Conservation (phyloP, 2,888 invertebrate species). For the Leptinotarsa rubiginosa region DNA sequence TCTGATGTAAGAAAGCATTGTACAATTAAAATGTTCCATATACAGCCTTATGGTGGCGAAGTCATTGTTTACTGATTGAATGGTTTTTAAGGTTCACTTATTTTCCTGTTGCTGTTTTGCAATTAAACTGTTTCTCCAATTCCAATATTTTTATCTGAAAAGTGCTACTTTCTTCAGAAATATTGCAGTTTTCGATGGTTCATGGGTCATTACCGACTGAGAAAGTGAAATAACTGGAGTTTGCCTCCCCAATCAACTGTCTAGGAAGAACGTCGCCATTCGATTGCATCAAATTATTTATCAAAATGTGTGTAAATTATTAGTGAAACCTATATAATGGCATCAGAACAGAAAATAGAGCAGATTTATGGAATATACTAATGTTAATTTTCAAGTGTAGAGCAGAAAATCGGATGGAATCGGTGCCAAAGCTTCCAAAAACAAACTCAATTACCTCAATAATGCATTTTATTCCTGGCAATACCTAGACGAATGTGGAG, state of each 20-base stretch:
- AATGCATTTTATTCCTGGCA: constrained; percentile 62
- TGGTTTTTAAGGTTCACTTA: neutral
- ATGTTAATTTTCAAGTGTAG: constrained; percentile 47
- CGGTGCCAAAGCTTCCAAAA: constrained; percentile 61
- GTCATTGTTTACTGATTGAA: constrained; percentile 15
- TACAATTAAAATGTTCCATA: neutral
- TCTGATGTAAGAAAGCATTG: neutral
- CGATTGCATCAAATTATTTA: constrained; percentile 60
- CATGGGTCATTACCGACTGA: constrained; percentile 45
- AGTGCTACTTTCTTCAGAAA: constrained; percentile 8
- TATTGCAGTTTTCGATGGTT: neutral
- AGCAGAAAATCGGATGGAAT: constrained; percentile 58
- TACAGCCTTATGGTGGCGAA: constrained; percentile 7
- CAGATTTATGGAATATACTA: constrained; percentile 48
- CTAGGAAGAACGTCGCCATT: constrained; percentile 66
- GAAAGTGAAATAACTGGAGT: constrained; percentile 59
- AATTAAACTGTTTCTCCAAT: neutral
- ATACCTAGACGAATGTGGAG: constrained; percentile 52
- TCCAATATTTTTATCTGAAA: neutral
- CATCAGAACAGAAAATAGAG: constrained; percentile 41
- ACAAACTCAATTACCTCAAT: constrained; percentile 63
- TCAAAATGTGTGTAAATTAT: constrained; percentile 58
- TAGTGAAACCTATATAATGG: constrained; percentile 48
- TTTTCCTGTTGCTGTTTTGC: neutral
- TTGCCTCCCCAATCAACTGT: constrained; percentile 66